Base-by-base conservation (phyloP, 2,888 invertebrate genomes). In the Acleris holmiana region DNA sequence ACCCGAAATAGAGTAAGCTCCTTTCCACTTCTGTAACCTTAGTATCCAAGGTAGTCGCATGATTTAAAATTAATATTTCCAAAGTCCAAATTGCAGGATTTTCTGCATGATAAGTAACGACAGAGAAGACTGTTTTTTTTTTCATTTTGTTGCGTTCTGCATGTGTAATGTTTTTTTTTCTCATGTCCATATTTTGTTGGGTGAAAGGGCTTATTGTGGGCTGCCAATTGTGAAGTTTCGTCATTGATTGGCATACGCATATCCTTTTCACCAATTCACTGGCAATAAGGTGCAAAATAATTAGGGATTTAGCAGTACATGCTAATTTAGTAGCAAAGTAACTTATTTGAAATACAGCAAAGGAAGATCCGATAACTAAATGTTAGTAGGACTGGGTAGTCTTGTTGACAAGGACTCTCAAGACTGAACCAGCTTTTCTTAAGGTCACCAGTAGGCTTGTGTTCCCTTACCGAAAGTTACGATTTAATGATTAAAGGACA, bases 1-100 rank as follows among this genome's bases (percentile, higher is more conserved):
- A 1, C 95, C 95, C 0, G 96, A 96, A 73, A 91, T 94, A 63
- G 96, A 95, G 96, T 96, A 89, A 94, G 95, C 83, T 19, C 10
- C 47, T 41, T 54, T 13, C 8, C 10, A 41, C 41, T 65, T 29
- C 10, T 62, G 35, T 18, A 25, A 25, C 17, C 61, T 40, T 60
- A 44, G 65, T 65, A 54, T 48, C n/a, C 48, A 53, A 48, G 41
- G 44, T 53, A 70, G 64, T 57, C 51, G 73, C 73, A 73, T 73
- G 73, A 60, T 62, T 67, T 71, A 55, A 54, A 48, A 61, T 57
- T 25, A 54, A 40, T 46, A 44, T 19, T 59, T 58, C 40, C 44
- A 47, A 29, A 54, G 18, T 53, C n/a, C 29, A 35, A 35, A 48
- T 56, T 48, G 57, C 57, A 57, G 66, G 57, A 35, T 29, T 59